A percentile compares a stretch with the other conserved stretches of the same genome.
Conservation (phyloP, 2,888 invertebrate genomes). For the Cantharis rustica region DNA sequence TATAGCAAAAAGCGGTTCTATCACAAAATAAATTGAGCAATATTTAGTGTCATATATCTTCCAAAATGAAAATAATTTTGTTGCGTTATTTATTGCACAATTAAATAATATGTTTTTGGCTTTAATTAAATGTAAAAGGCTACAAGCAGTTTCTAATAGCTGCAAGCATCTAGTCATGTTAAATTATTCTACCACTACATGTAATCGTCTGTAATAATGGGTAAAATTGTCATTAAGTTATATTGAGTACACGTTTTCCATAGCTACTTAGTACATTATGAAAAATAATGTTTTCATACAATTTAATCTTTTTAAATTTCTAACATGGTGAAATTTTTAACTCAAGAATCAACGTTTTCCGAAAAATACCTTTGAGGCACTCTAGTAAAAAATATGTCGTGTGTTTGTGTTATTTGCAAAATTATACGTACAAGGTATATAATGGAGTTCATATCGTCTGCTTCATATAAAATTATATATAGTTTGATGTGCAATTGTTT, state of each 20-base stretch:
- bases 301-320: too few relatives aligned
- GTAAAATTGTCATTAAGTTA: background rate
- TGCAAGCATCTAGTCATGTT: background rate
- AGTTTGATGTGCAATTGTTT: too few relatives aligned
- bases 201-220: background rate
- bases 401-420: too few relatives aligned
- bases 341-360: too few relatives aligned
- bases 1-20: background rate
- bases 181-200: background rate
- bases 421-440: too few relatives aligned
- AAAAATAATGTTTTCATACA: too few relatives aligned
- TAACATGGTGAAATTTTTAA: too few relatives aligned
- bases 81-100: background rate
- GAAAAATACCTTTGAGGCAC: too few relatives aligned
- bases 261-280: background rate
- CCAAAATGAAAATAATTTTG: background rate
- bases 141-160: background rate
- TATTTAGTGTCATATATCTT: background rate
- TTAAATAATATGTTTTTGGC: background rate
- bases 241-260: background rate
- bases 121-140: background rate
- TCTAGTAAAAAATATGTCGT: too few relatives aligned
- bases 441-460: too few relatives aligned
- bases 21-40: background rate
- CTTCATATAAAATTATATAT: too few relatives aligned